Percentiles rank a stretch among this genome's conserved stretches.
These are phyloP conservation scores for Oophaga pumilio DNA, from an alignment of 2,113 vertebrate genomes.

Conservation along the genomic window DNA sequence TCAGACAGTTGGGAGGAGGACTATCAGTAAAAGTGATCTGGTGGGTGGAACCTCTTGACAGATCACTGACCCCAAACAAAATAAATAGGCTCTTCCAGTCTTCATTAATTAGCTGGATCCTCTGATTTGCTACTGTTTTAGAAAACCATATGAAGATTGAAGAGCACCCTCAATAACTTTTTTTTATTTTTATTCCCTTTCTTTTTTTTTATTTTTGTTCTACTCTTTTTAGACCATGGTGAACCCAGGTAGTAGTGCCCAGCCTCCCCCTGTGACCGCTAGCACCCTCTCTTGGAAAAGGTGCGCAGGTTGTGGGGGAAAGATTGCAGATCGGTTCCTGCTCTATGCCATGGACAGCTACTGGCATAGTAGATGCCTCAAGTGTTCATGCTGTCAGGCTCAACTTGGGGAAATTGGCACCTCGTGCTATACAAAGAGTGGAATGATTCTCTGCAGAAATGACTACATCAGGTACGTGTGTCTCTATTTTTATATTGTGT, in stretches of 20 bases:
- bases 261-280: slow-evolving; percentile 88
- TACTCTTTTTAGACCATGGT: slow-evolving; percentile 82
- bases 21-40: slow-evolving; percentile 28
- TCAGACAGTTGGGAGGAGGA: slow-evolving; percentile 4
- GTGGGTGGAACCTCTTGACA: slow-evolving; percentile 41
- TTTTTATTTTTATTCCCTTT: slow-evolving; percentile 22
- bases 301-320: slow-evolving; percentile 94
- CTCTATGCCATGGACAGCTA: slow-evolving; percentile 99
- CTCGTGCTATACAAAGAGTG: slow-evolving; percentile 98
- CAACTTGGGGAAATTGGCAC: slow-evolving; percentile 98
- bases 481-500: not conserved
- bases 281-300: slow-evolving; percentile 96
- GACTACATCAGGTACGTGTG: slow-evolving; percentile 96
- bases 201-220: slow-evolving; percentile 53
- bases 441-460: slow-evolving; percentile 99
- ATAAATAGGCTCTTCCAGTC: slow-evolving; percentile 22
- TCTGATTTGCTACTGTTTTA: slow-evolving; percentile 36
- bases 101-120: slow-evolving; percentile 22
- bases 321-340: slow-evolving; percentile 97
- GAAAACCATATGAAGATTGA: not conserved
- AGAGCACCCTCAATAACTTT: not conserved
- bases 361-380: slow-evolving; percentile 99
- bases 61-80: slow-evolving; percentile 51
- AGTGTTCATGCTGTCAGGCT: slow-evolving; percentile 98
- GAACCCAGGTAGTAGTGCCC: slow-evolving; percentile 93